Percentiles rank a stretch among this genome's conserved stretches.
Conservation (phyloP, 2,797 vertebrate species). For the Monodelphis domestica region DNA sequence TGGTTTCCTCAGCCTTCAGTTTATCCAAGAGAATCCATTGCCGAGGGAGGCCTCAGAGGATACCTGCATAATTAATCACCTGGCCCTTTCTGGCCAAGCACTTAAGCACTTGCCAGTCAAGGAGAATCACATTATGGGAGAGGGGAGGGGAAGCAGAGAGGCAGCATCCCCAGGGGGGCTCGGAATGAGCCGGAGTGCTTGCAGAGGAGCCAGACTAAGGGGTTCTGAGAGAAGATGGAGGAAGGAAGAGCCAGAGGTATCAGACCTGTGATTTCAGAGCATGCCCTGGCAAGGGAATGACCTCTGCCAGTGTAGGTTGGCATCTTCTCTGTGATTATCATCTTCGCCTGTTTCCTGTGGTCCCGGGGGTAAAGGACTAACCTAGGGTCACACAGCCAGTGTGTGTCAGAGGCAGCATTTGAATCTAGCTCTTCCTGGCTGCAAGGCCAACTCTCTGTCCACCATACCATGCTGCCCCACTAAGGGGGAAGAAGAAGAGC, state of each 20-base stretch:
- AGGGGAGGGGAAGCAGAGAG: conserved; percentile 26
- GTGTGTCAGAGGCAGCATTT: too few species aligned
- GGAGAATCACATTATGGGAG: conserved; percentile 48
- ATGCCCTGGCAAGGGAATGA: not conserved
- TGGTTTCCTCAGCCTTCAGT: conserved; percentile 52
- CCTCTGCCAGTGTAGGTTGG: not conserved
- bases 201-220: not conserved
- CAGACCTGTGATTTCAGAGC: not conserved
- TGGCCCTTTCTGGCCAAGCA: conserved; percentile 17
- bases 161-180: not conserved
- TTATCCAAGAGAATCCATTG: conserved; percentile 45
- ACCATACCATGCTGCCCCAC: conserved; percentile 1
- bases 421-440: too few species aligned
- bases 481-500: conserved; percentile 22
- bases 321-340: conserved; percentile 34
- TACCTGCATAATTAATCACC: conserved; percentile 57
- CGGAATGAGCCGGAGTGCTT: conserved; percentile 27
- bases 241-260: not conserved
- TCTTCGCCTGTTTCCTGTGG: not conserved
- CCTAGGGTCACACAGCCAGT: too few species aligned
- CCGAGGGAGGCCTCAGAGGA: conserved; percentile 21
- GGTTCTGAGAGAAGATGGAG: not conserved
- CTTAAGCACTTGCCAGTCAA: conserved; percentile 55
- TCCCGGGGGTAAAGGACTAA: not conserved
- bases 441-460: too few species aligned